Conservation (phyloP, 1,140 invertebrate species). For the Hyles euphorbiae region DNA sequence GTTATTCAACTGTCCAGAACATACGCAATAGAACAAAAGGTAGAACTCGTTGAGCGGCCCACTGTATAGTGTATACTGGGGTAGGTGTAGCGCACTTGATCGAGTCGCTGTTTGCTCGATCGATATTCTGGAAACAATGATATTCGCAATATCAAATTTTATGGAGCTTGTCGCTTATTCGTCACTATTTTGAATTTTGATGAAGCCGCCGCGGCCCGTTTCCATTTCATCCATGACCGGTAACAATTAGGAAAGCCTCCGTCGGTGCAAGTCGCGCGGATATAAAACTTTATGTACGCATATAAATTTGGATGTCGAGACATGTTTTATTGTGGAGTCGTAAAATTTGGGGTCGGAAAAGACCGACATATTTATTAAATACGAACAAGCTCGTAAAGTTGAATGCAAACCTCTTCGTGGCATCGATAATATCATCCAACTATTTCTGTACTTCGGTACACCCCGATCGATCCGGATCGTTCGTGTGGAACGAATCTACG, state of each 20-base stretch:
- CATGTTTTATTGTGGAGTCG: conserved; percentile 72
- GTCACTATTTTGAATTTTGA: conserved; percentile 36
- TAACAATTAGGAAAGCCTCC: conserved; percentile 67
- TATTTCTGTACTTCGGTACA: conserved; percentile 38
- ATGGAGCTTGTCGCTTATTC: conserved; percentile 17
- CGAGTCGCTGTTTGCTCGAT: conserved; percentile 5
- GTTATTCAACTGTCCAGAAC: no score
- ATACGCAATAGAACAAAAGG: no score
- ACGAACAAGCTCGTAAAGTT: conserved; percentile 69
- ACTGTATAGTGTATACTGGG: no score
- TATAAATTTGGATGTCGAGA: conserved; percentile 74
- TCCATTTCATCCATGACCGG: conserved; percentile 59
- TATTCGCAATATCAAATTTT: conserved; percentile 19
- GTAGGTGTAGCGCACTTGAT: conserved; percentile 3
- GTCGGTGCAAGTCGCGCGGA: conserved; percentile 64
- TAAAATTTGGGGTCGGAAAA: conserved; percentile 72
- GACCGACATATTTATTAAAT: conserved; percentile 75
- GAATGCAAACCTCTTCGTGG: conserved; percentile 66
- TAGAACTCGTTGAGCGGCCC: no score
- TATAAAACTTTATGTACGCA: conserved; percentile 74
- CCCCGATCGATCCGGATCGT: conserved; percentile 10
- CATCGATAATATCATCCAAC: conserved; percentile 61
- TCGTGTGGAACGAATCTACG: background rate
- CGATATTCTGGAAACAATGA: conserved; percentile 7
- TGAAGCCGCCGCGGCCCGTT: conserved; percentile 29